These are phyloP conservation scores for Nanorana parkeri DNA, from an alignment of 2,113 vertebrate genomes.

Conservation along the genomic window DNA sequence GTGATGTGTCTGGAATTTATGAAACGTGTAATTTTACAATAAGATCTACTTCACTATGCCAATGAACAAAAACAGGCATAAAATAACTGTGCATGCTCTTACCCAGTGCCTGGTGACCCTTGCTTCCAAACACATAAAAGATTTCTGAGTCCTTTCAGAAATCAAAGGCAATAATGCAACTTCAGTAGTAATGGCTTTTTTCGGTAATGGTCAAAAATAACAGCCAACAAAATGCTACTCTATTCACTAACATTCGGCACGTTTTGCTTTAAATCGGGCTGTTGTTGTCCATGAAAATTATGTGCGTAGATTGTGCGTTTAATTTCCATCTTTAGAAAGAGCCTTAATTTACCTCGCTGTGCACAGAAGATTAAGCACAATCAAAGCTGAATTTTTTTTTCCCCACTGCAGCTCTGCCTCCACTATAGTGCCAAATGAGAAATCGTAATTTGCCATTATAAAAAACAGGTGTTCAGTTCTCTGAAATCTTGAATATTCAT, in stretches of 20 bases:
- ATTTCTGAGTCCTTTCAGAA: too few species aligned
- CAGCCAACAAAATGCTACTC: too few species aligned
- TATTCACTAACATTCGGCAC: background rate
- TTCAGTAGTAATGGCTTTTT: too few species aligned
- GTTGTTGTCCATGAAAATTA: slow-evolving; percentile 7
- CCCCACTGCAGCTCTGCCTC: slow-evolving; percentile 20
- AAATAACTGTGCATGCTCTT: too few species aligned
- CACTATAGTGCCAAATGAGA: slow-evolving; percentile 51
- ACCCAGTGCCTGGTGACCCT: too few species aligned
- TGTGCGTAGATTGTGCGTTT: slow-evolving; percentile 1
- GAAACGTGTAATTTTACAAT: too few species aligned
- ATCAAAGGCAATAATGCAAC: too few species aligned
- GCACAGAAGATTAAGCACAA: slow-evolving; percentile 52
- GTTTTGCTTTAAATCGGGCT: background rate
- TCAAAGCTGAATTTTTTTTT: slow-evolving; percentile 28
- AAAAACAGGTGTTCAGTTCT: slow-evolving; percentile 66
- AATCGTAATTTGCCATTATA: slow-evolving; percentile 56
- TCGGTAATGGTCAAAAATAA: too few species aligned
- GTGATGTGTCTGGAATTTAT: too few species aligned
- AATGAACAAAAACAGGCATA: too few species aligned
- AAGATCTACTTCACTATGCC: too few species aligned
- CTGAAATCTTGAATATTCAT: slow-evolving; percentile 66
- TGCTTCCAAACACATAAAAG: too few species aligned
- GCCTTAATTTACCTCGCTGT: slow-evolving; percentile 27
- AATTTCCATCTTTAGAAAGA: slow-evolving; percentile 42